phyloP scores from a whole-genome alignment of 23 tunicate species.

The Trididemnum miniatum region DNA sequence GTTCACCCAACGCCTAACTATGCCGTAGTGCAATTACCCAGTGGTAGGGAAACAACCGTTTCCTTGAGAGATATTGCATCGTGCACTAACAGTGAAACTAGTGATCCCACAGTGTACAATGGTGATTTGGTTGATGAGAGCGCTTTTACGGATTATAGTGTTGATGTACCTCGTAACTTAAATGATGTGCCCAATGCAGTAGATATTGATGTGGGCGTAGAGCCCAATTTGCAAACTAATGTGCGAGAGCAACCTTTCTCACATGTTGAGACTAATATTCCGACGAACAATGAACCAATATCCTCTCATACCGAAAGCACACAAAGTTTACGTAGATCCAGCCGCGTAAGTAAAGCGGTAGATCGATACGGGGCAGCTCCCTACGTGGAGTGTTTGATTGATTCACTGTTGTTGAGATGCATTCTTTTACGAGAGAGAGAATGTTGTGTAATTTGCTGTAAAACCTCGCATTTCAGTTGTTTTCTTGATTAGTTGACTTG shows the following conservation, averaged over 20 bases:
- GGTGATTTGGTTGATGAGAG: not conserved
- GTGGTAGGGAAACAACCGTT: no score
- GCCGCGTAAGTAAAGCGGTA: not conserved
- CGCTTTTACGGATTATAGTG: no score
- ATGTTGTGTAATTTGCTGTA: no score
- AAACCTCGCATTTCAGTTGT: no score
- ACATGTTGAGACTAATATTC: not conserved
- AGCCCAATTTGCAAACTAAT: not conserved
- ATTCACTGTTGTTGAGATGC: not conserved
- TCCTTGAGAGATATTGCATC: not conserved
- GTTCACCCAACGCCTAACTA: not conserved
- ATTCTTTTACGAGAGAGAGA: not conserved
- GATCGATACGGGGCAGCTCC: not conserved
- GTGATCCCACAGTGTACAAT: not conserved
- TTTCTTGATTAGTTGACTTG: no score
- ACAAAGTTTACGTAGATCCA: not conserved
- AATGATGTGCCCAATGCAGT: not conserved
- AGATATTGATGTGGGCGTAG: not conserved
- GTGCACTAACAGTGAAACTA: not conserved
- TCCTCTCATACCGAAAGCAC: no score
- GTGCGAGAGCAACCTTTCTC: not conserved
- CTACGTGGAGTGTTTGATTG: not conserved
- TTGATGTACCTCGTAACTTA: not conserved
- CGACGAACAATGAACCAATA: no score
- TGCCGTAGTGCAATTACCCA: not conserved